Evolutionary conservation across 53 echinoderm and acorn worm genomes (phyloP), one percentile per base, ranked within the genome.

Genomic region (Crossaster papposus): DNA sequence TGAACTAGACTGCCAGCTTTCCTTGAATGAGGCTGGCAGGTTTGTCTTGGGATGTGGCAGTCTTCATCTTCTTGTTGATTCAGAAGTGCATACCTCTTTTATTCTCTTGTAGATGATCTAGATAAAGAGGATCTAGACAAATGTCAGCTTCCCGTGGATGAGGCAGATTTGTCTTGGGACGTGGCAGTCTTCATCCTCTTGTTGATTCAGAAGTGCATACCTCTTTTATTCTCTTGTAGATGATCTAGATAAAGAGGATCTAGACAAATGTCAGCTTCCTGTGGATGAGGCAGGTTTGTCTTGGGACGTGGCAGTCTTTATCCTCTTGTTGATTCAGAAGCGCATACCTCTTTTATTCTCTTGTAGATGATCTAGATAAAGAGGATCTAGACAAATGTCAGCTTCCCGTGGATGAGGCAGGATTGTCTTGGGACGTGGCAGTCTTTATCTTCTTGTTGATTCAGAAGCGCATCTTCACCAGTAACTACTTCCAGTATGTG

Each of bases 401-500:
- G 1, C 82, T 96, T 13, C 99, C 99, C 0, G 71, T 81, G 14
- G 99, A 96, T 36, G 83, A 94, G 73, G 96, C 96, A 0, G 89
- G 94, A 13, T 81, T 99, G 73, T 92, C 95, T 28, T 99, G 99
- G 99, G 99, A 99, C 63, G 94, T 94, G 8, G 88, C 92, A 8
- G 93, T 94, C 89, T 96, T 99, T 93, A 88, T 96, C 90, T 99
- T 94, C 89, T 55, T 99, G 31, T 55, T 99, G 11, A 62, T 86
- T 31, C 99, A 99, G 90, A 86, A 92, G 35, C 89, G 95, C 24
- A 95, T 99, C 83, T 98, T 99, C 93, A 99, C 94, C 90, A 94
- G 96, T 55, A 94, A 99, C 87, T 99, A 99, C 91, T 99, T 99
- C 94, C 96, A 94, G 88, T 99, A 96, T 77, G 92, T 96, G 34